phyloP scores from a whole-genome alignment of 2,113 vertebrate species.

The Plecturocebus donacophilus region DNA sequence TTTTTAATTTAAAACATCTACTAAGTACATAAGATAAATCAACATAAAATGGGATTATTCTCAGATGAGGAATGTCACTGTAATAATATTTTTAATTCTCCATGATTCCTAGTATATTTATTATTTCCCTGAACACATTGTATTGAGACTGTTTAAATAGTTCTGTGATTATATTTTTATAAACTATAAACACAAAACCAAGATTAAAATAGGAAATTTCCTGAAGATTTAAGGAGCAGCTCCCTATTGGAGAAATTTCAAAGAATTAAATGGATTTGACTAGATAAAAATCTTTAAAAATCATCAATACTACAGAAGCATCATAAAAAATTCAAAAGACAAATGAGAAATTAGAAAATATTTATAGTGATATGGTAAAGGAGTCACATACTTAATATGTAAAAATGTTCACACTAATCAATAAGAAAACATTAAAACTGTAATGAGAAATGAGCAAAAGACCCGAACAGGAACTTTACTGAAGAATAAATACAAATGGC shows the following conservation, averaged over 20 bases:
- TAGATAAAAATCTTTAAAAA: not conserved
- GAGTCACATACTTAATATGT: not conserved
- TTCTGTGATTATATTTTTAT: not conserved
- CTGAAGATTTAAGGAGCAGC: not conserved
- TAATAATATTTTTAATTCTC: not conserved
- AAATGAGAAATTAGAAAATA: not conserved
- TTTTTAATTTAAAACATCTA: slow-evolving; percentile 1
- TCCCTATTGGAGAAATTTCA: not conserved
- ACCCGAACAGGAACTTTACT: not conserved
- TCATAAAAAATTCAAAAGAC: not conserved
- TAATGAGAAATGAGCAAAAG: not conserved
- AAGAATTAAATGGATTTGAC: not conserved
- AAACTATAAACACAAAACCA: not conserved
- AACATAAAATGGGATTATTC: not conserved
- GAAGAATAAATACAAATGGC: not conserved
- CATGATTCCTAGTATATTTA: not conserved
- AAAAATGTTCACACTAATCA: not conserved
- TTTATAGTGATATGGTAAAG: not conserved
- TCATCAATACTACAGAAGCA: not conserved
- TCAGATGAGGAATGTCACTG: not conserved
- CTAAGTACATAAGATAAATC: not conserved
- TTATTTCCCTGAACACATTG: not conserved
- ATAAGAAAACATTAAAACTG: not conserved
- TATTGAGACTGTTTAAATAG: slow-evolving; percentile 34
- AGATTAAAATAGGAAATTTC: not conserved